Evolutionary conservation across 2,113 vertebrate species (phyloP), one percentile per base, ranked within the genome.

Genomic region (Picathartes gymnocephalus): DNA sequence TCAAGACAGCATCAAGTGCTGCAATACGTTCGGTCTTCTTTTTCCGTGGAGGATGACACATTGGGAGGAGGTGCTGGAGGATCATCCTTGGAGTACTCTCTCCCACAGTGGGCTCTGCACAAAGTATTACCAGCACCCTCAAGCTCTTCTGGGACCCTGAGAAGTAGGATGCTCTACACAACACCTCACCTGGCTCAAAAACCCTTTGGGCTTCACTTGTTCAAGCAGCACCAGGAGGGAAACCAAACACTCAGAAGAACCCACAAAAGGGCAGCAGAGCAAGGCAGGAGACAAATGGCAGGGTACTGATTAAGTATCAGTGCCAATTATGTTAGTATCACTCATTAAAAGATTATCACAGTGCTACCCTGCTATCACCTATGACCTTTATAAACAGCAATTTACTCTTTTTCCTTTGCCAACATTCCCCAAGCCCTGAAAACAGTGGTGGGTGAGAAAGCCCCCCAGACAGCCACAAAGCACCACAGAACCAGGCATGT

Each of bases 1-100:
- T 22, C 58, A 72, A 65, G 37, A 61, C 45, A 68, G 28, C 53
- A 82, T 35, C 30, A 53, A 69, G 14, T 1, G 2, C 21, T 80
- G 37, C 23, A 65, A 57, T 9, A 35, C 12, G 45, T 37, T 57
- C 13, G 6, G 42, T 47, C 13, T 72, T 54, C 24, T 48, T 64
- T 35, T 81, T 35, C 28, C 2, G 1, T 4, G 27, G 33, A 56
- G 33, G 7, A 5, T 7, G 13, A 45, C 10, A 8, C 6, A 4
- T 0, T 45, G 53, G 40, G 30, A 21, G 24, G 6, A 13, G 9
- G 7, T 5, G 6, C 0, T 56, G 31, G 47, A 84, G 35, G 40
- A 60, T 12, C 44, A 24, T 15, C n/a, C 37, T 76, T 54, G 53
- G 28, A 28, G 3, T 37, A 37, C 15, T 33, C 33, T 53, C 27